A percentile compares a stretch with the other conserved stretches of the same genome.
Evolutionary conservation across 2,888 invertebrate genomes (phyloP).

Genomic region (Athalia cordata): DNA sequence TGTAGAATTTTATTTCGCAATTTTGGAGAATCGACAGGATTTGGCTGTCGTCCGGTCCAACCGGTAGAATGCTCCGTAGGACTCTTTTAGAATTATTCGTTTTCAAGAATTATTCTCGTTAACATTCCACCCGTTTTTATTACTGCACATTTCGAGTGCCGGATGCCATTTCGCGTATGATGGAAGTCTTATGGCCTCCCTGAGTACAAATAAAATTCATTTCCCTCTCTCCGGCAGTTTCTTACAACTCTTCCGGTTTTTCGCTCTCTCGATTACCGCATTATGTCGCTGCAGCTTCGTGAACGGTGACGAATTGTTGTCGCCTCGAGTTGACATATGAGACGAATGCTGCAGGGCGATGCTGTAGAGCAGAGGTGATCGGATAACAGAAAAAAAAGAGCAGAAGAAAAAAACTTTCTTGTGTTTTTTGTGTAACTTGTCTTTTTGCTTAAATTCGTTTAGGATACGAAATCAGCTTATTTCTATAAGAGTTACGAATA

Average conservation of each 20-base stretch:
- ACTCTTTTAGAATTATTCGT: too few relatives aligned
- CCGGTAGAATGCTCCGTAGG: too few relatives aligned
- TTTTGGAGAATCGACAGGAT: too few relatives aligned
- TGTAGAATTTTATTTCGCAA: too few relatives aligned
- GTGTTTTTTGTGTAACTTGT: constrained; percentile 27
- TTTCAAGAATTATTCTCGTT: background rate
- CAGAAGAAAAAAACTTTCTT: background rate
- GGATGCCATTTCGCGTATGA: background rate
- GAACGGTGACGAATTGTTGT: constrained; percentile 26
- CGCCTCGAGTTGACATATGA: constrained; percentile 18
- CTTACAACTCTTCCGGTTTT: background rate
- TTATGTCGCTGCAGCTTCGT: background rate
- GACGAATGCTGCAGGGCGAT: constrained; percentile 10
- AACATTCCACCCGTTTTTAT: background rate
- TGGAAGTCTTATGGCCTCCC: background rate
- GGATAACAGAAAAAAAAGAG: constrained; percentile 21
- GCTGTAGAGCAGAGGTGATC: background rate
- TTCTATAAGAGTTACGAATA: too few relatives aligned
- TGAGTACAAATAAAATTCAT: constrained; percentile 1
- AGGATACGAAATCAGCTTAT: too few relatives aligned
- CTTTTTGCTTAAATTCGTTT: background rate
- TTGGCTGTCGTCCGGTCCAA: too few relatives aligned
- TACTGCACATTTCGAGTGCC: background rate
- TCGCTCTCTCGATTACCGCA: constrained; percentile 1
- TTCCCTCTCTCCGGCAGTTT: background rate